Percentiles rank a stretch among this genome's conserved stretches.
phyloP scores from a whole-genome alignment of 1,140 invertebrate species.

The Xylocopa sonorina region DNA sequence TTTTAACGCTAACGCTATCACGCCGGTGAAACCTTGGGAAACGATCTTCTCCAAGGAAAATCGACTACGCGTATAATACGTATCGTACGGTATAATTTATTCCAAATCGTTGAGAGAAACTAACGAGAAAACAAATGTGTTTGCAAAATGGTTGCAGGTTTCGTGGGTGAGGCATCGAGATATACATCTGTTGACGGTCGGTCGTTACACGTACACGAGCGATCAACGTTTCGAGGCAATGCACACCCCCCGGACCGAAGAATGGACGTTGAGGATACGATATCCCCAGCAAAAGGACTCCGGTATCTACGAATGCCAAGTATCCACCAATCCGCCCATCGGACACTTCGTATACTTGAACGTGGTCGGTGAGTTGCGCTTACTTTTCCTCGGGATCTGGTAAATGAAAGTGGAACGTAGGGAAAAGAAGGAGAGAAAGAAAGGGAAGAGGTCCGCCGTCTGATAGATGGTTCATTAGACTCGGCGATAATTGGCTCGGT shows the following conservation, averaged over 20 bases:
- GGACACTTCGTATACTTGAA: slow-evolving; percentile 89
- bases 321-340: slow-evolving; percentile 92
- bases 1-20: slow-evolving; percentile 7
- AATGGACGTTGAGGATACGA: slow-evolving; percentile 89
- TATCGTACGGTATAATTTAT: no score
- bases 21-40: not conserved
- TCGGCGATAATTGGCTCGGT: slow-evolving; percentile 46
- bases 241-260: slow-evolving; percentile 89
- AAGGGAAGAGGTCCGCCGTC: not conserved
- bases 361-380: slow-evolving; percentile 88
- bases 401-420: no score
- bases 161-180: slow-evolving; percentile 94
- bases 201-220: slow-evolving; percentile 92
- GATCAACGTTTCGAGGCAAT: slow-evolving; percentile 91
- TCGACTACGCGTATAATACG: no score
- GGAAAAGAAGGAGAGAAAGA: not conserved
- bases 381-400: no score
- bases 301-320: slow-evolving; percentile 93
- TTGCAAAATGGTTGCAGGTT: no score
- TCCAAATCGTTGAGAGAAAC: no score
- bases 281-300: slow-evolving; percentile 90
- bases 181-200: slow-evolving; percentile 92
- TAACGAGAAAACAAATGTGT: no score
- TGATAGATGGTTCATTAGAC: slow-evolving; percentile 42
- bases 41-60: not conserved